These are phyloP conservation scores for Cryptosula pallasiana DNA, from an alignment of 2,888 invertebrate species.

Conservation along the genomic window DNA sequence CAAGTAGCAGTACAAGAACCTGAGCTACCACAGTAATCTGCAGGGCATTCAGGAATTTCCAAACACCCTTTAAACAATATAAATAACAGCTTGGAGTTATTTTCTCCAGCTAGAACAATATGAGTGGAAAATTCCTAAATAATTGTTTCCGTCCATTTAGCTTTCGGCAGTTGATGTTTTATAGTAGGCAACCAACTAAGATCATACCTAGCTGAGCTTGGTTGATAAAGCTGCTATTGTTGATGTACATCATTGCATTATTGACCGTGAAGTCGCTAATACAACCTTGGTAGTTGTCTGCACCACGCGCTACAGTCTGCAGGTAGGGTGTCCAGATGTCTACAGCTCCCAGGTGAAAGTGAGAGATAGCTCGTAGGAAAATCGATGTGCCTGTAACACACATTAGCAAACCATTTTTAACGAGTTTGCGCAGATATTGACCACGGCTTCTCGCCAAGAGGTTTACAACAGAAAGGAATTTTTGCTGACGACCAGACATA, in stretches of 20 bases:
- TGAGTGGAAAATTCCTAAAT: no score
- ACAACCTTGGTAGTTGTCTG: slow-evolving; percentile 4
- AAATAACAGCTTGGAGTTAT: no score
- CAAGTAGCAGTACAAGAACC: neutral
- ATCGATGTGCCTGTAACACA: neutral
- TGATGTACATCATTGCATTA: neutral
- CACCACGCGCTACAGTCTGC: neutral
- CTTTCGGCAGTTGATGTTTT: neutral
- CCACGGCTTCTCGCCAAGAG: no score
- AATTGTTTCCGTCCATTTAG: neutral
- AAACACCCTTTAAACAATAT: no score
- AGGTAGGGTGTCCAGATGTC: neutral
- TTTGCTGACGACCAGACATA: no score
- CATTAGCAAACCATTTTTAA: no score
- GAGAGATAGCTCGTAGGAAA: neutral
- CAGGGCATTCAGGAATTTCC: neutral
- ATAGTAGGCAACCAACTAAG: neutral
- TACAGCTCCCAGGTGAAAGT: neutral
- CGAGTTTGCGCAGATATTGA: no score
- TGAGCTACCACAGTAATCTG: neutral
- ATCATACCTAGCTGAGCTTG: neutral
- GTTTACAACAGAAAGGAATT: no score
- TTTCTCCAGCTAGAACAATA: no score
- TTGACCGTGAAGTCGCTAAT: neutral
- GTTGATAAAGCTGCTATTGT: neutral